Conservation (phyloP, 2,113 vertebrate genomes). For the Anas platyrhynchos region DNA sequence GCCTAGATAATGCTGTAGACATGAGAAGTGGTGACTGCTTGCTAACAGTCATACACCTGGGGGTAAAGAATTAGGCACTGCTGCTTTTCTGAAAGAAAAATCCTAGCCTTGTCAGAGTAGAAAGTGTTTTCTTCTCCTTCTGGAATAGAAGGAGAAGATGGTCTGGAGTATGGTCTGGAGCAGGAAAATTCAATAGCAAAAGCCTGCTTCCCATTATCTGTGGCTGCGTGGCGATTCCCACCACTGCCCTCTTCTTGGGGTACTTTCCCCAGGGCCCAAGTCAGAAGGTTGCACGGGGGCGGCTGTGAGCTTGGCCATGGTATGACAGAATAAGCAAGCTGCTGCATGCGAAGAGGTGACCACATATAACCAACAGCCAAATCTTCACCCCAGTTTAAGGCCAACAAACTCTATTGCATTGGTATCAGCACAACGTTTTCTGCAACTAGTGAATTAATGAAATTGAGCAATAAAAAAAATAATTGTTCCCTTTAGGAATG, state of each 20-base stretch:
- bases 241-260: neutral
- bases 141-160: too few relatives aligned
- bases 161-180: neutral
- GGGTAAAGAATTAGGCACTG: neutral
- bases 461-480: neutral
- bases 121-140: neutral
- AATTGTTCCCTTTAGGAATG: neutral
- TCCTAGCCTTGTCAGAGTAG: neutral
- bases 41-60: neutral
- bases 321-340: neutral
- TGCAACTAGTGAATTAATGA: neutral
- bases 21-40: neutral
- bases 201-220: neutral
- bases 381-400: neutral
- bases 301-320: neutral
- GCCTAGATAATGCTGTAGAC: neutral
- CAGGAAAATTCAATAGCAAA: neutral
- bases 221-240: rapidly evolving
- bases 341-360: neutral
- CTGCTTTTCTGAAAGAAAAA: neutral
- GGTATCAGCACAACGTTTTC: neutral
- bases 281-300: neutral
- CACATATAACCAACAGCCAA: neutral
- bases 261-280: neutral
- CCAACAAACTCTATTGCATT: neutral